Conservation (phyloP, 2,797 vertebrate species). For the Sebastolobus altivelis region DNA sequence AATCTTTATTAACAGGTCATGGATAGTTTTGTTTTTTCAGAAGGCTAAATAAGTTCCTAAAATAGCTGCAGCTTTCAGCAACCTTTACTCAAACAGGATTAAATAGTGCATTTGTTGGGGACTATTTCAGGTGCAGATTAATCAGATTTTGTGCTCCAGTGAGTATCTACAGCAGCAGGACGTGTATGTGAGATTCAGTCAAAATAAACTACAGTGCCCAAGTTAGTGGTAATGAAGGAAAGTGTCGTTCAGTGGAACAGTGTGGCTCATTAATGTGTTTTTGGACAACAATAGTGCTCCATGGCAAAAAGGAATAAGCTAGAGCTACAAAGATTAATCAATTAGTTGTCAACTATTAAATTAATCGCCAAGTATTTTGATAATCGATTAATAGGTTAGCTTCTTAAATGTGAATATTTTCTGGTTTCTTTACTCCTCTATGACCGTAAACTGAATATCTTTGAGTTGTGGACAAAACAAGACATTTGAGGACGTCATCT, state of each 20-base stretch:
- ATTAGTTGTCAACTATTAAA: too few species aligned
- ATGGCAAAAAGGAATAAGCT: too few species aligned
- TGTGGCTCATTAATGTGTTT: not conserved
- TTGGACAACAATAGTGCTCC: not conserved
- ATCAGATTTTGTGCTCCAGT: not conserved
- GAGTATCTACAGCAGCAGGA: constrained; percentile 11
- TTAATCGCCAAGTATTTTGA: too few species aligned
- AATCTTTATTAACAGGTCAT: not conserved
- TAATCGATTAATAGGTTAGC: too few species aligned
- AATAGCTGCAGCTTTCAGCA: not conserved
- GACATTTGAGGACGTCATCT: rapidly evolving
- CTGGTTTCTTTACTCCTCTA: too few species aligned
- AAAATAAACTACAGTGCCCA: not conserved
- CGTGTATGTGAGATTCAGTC: not conserved
- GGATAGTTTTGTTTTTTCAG: not conserved
- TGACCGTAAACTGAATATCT: too few species aligned
- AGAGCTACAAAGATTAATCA: too few species aligned
- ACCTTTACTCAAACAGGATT: not conserved
- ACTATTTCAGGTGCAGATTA: not conserved
- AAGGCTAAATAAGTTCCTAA: not conserved
- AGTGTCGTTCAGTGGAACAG: not conserved
- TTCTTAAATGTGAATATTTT: too few species aligned
- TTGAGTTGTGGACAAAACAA: too few species aligned
- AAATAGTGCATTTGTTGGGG: not conserved
- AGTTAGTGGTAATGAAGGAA: not conserved